Conservation (phyloP, 2,888 invertebrate species). For the Melanotus villosus region DNA sequence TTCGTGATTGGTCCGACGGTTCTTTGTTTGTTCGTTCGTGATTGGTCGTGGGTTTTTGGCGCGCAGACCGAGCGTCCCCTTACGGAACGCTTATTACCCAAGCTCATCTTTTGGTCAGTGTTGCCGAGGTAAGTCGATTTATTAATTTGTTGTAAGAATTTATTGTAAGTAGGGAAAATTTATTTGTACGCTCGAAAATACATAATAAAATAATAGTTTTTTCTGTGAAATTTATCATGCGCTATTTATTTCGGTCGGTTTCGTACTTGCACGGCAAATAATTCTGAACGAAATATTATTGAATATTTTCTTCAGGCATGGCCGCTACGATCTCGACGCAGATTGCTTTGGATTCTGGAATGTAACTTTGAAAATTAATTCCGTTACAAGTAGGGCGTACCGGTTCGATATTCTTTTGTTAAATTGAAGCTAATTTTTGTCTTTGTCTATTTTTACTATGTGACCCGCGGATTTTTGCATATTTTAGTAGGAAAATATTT, state of each 20-base stretch:
- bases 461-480: slow-evolving; percentile 44
- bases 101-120: slow-evolving; percentile 49
- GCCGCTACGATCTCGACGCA: slow-evolving; percentile 60
- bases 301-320: slow-evolving; percentile 62
- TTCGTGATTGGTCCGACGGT: not conserved
- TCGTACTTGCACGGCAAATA: slow-evolving; percentile 60
- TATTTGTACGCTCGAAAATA: slow-evolving; percentile 57
- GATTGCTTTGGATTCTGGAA: slow-evolving; percentile 52
- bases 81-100: slow-evolving; percentile 62
- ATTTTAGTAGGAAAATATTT: slow-evolving; percentile 63
- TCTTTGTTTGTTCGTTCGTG: slow-evolving; percentile 6
- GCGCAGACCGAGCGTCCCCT: slow-evolving; percentile 61
- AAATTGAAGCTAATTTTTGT: slow-evolving; percentile 62
- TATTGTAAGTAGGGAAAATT: slow-evolving; percentile 64
- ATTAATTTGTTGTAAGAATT: slow-evolving; percentile 62
- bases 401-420: slow-evolving; percentile 44
- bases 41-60: slow-evolving; percentile 66
- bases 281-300: slow-evolving; percentile 61
- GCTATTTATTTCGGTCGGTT: slow-evolving; percentile 51
- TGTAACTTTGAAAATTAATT: slow-evolving; percentile 64
- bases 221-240: slow-evolving; percentile 62
- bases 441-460: slow-evolving; percentile 46
- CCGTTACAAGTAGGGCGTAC: slow-evolving; percentile 48
- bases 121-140: slow-evolving; percentile 62
- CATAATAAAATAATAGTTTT: slow-evolving; percentile 65